Percentiles rank a stretch among this genome's conserved stretches.
These are phyloP conservation scores for Peromyscus leucopus DNA, from an alignment of 2,113 vertebrate species.

Conservation along the genomic window DNA sequence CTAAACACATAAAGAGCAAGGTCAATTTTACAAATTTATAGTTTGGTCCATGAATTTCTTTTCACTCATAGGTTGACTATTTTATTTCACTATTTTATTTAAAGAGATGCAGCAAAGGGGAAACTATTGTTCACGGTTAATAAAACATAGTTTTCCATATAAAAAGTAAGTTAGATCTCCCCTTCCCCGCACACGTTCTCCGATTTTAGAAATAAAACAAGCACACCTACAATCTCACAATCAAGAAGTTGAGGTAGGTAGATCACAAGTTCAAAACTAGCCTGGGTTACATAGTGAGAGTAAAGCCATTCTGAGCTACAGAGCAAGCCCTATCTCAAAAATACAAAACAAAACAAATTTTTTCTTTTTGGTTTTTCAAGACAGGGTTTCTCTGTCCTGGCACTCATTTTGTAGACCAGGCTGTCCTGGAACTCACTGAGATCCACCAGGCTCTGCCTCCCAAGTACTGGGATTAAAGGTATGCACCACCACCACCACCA, in stretches of 20 bases:
- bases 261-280: neutral
- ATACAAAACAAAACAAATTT: neutral
- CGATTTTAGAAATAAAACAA: slow-evolving; percentile 53
- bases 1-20: slow-evolving; percentile 52
- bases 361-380: no score
- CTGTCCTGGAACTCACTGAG: no score
- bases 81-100: slow-evolving; percentile 51
- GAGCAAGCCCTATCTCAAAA: neutral
- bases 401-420: no score
- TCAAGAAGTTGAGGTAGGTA: neutral
- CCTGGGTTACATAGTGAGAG: neutral
- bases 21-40: slow-evolving; percentile 46
- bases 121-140: neutral
- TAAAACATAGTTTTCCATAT: slow-evolving; percentile 4
- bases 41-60: slow-evolving; percentile 27
- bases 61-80: neutral
- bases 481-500: no score
- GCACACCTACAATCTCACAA: neutral
- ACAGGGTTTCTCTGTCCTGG: no score
- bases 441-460: no score
- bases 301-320: neutral
- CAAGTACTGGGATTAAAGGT: no score
- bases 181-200: neutral
- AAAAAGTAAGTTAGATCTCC: neutral
- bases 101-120: slow-evolving; percentile 48